Evolutionary conservation across 2,797 vertebrate genomes (phyloP).

Genomic region (Tapirus indicus): DNA sequence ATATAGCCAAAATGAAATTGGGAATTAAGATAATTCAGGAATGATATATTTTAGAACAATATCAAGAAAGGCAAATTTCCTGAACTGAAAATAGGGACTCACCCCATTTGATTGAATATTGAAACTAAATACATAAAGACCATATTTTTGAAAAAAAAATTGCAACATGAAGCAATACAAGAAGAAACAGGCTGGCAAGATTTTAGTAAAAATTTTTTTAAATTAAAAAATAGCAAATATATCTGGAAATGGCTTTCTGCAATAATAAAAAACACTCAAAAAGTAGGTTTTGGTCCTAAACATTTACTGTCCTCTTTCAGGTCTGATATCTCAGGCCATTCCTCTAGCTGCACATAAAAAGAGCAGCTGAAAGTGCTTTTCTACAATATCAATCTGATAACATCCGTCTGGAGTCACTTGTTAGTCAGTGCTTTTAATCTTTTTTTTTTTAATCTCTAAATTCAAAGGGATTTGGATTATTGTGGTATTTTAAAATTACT

Average conservation of each 20-base stretch:
- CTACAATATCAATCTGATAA: not conserved
- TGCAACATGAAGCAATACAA: not conserved
- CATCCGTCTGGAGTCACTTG: not conserved
- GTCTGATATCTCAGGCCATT: not conserved
- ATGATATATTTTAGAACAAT: not conserved
- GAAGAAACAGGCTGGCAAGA: not conserved
- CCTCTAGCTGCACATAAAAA: not conserved
- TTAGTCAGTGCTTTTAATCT: not conserved
- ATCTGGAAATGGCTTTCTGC: not conserved
- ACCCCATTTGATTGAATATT: not conserved
- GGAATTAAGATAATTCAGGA: not conserved
- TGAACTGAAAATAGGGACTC: not conserved
- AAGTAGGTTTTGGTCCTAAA: not conserved
- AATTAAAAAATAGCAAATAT: not conserved
- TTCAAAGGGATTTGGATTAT: not conserved
- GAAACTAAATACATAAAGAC: not conserved
- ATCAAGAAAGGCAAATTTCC: not conserved
- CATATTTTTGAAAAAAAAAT: not conserved
- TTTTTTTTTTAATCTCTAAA: not conserved
- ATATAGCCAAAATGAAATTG: not conserved
- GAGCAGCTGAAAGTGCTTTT: not conserved
- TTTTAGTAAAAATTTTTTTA: not conserved
- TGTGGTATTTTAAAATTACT: not conserved
- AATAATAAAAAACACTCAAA: not conserved
- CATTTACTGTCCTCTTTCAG: not conserved